Percentiles rank a stretch among this genome's conserved stretches.
Conservation (phyloP, 1,140 invertebrate genomes). For the Drosophila pruinosa region DNA sequence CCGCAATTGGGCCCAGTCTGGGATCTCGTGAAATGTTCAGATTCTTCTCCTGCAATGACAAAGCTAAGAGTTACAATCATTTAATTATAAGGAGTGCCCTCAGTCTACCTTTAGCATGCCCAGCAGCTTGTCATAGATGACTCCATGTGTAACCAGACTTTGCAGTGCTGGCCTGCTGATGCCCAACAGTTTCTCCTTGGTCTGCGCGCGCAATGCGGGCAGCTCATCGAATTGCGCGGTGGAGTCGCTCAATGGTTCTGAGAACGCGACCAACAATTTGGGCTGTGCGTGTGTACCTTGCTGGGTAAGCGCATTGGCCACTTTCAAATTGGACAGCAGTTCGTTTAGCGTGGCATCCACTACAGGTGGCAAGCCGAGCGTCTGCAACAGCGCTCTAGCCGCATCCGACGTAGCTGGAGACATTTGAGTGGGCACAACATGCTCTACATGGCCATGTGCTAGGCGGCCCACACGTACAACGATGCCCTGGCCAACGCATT, state of each 20-base stretch:
- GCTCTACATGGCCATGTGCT: constrained; percentile 52
- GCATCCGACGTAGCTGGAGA: not conserved
- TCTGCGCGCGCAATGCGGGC: constrained; percentile 33
- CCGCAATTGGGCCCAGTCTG: constrained; percentile 84
- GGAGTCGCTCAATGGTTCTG: constrained; percentile 60
- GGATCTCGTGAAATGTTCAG: constrained; percentile 84
- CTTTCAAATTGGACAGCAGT: constrained; percentile 52
- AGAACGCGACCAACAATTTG: constrained; percentile 66
- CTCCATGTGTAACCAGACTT: constrained; percentile 85
- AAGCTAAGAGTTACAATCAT: not conserved
- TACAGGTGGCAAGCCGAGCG: constrained; percentile 44
- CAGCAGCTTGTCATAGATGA: constrained; percentile 85
- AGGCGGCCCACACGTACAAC: constrained; percentile 83
- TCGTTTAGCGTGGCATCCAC: constrained; percentile 58
- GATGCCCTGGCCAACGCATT: constrained; percentile 86
- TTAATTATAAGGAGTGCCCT: not conserved
- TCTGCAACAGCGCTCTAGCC: constrained; percentile 21
- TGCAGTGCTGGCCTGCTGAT: constrained; percentile 66
- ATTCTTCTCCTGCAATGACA: constrained; percentile 81
- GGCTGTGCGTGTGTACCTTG: constrained; percentile 30
- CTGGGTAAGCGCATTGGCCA: constrained; percentile 48
- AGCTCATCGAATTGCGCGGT: constrained; percentile 41
- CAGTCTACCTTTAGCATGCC: constrained; percentile 81
- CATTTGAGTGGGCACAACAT: constrained; percentile 12
- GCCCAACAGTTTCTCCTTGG: constrained; percentile 61